phyloP scores from a whole-genome alignment of 2,797 vertebrate species.

The Heliangelus exortis region DNA sequence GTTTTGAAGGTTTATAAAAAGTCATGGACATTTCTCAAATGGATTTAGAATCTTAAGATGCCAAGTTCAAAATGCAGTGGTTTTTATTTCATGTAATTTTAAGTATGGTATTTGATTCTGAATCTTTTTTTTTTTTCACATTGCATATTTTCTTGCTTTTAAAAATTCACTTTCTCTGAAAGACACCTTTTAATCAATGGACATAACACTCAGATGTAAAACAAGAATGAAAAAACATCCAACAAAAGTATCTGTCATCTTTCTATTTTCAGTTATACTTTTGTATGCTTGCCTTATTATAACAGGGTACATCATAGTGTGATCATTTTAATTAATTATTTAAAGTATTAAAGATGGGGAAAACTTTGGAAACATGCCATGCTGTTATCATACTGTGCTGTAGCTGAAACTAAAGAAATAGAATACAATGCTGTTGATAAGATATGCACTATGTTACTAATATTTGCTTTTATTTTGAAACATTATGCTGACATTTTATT shows the following conservation, averaged over 20 bases:
- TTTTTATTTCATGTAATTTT: not conserved
- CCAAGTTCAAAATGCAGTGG: not conserved
- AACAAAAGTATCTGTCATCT: not conserved
- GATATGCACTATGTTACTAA: not conserved
- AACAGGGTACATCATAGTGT: not conserved
- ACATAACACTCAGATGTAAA: not conserved
- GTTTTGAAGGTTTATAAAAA: not conserved
- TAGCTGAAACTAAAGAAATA: not conserved
- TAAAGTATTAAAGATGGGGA: not conserved
- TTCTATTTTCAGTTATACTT: not conserved
- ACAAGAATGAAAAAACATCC: not conserved
- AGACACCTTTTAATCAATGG: not conserved
- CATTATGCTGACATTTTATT: slow-evolving; percentile 44
- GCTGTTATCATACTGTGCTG: not conserved
- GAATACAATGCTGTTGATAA: not conserved
- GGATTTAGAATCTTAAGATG: not conserved
- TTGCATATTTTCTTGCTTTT: not conserved
- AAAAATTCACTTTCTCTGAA: not conserved
- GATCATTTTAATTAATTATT: not conserved
- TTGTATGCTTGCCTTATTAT: not conserved
- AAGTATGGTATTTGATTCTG: not conserved
- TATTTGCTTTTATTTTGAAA: not conserved
- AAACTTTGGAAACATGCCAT: not conserved
- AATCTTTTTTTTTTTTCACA: not conserved
- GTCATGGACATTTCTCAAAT: not conserved